Evolutionary conservation across 2,113 vertebrate species (phyloP).

Genomic region (Psilopsiagon aymara): DNA sequence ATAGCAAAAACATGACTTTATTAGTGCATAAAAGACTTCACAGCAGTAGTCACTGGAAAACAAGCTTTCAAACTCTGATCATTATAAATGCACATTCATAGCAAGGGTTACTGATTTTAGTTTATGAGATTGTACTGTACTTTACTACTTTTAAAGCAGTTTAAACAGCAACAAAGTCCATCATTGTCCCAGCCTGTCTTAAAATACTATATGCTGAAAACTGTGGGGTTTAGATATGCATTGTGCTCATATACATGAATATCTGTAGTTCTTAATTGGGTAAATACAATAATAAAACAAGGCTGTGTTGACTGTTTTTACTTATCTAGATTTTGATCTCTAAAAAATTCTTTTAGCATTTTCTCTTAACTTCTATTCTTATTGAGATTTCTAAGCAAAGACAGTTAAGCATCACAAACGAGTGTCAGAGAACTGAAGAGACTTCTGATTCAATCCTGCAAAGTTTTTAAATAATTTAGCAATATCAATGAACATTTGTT

Average conservation of each 20-base stretch:
- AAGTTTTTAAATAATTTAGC: conserved; percentile 1
- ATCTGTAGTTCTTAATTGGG: not conserved
- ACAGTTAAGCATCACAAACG: not conserved
- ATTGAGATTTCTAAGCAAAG: not conserved
- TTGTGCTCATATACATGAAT: not conserved
- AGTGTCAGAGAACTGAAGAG: not conserved
- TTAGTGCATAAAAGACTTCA: not conserved
- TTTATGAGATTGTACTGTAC: not conserved
- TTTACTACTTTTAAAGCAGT: not conserved
- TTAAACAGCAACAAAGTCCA: not conserved
- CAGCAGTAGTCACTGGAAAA: not conserved
- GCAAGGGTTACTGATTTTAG: not conserved
- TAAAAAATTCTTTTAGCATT: not conserved
- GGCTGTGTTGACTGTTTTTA: not conserved
- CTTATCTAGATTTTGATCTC: not conserved
- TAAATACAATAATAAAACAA: not conserved
- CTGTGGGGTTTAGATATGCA: not conserved
- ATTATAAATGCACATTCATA: not conserved
- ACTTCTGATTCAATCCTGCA: not conserved
- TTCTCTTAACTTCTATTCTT: not conserved
- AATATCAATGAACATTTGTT: not conserved
- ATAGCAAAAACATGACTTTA: not conserved
- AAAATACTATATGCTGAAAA: not conserved
- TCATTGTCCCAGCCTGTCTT: not conserved
- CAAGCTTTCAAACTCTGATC: not conserved